These are phyloP conservation scores for Meriones unguiculatus DNA, from an alignment of 2,113 vertebrate species.

Conservation along the genomic window DNA sequence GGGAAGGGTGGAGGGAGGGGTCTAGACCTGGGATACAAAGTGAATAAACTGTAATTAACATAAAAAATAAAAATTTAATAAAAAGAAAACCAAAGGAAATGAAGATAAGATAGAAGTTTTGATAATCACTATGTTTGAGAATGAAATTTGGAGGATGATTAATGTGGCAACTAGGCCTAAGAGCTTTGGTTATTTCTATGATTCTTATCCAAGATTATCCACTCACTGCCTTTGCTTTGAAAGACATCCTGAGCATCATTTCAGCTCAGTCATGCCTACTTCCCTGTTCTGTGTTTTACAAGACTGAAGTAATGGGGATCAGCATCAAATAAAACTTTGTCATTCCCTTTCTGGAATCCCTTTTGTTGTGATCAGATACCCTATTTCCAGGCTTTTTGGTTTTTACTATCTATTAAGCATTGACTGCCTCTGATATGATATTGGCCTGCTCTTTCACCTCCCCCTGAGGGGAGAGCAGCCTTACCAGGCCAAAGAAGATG, in stretches of 20 bases:
- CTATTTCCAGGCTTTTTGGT: not conserved
- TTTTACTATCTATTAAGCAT: not conserved
- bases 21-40: no score
- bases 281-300: not conserved
- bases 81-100: not conserved
- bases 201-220: fast-evolving
- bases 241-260: not conserved
- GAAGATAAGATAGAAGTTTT: not conserved
- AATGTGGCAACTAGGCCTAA: not conserved
- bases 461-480: no score
- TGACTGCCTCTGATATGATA: no score
- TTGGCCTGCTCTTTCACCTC: no score
- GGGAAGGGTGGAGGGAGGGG: no score
- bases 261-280: not conserved
- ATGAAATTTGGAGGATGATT: not conserved
- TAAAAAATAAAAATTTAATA: no score
- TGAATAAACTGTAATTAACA: no score
- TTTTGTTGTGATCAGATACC: not conserved
- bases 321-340: not conserved
- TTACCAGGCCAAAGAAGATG: no score
- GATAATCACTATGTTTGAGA: not conserved
- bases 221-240: not conserved
- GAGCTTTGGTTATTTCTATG: not conserved
- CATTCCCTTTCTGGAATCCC: not conserved
- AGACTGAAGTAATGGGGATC: not conserved